Conservation (phyloP, 2,888 invertebrate species). For the Epinotia bilunana region DNA sequence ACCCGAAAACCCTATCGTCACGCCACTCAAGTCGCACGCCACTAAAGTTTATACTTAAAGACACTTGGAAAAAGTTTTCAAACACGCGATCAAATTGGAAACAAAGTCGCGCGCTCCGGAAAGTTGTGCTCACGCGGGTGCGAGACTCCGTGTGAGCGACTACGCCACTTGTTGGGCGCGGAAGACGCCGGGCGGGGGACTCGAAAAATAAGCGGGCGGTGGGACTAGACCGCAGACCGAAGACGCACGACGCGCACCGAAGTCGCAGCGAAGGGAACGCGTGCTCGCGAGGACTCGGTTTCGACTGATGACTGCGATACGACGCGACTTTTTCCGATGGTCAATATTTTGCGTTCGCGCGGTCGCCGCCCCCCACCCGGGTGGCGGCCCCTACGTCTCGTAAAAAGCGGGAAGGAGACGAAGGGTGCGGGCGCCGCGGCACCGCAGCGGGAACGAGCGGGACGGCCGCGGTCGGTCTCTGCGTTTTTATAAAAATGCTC, state of each 20-base stretch:
- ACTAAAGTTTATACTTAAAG: constrained; percentile 63
- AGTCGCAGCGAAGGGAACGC: constrained; percentile 75
- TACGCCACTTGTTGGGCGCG: constrained; percentile 81
- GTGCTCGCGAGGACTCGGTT: constrained; percentile 81
- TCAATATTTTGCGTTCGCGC: constrained; percentile 85
- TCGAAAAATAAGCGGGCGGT: constrained; percentile 75
- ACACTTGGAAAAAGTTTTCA: constrained; percentile 66
- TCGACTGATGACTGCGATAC: constrained; percentile 85
- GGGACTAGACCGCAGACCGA: constrained; percentile 79
- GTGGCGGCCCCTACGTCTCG: constrained; percentile 83
- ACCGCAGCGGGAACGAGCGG: constrained; percentile 79
- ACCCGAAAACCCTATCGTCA: constrained; percentile 70
- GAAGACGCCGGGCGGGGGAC: constrained; percentile 80
- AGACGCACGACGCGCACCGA: constrained; percentile 81
- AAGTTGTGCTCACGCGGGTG: constrained; percentile 79
- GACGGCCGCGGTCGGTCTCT: constrained; percentile 80
- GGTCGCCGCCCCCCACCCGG: constrained; percentile 82
- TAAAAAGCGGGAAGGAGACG: constrained; percentile 85
- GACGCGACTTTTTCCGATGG: constrained; percentile 85
- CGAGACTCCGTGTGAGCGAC: constrained; percentile 76
- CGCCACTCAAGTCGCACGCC: constrained; percentile 77
- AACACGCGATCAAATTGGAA: constrained; percentile 66
- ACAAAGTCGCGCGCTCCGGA: constrained; percentile 71
- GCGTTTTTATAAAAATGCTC: constrained; percentile 84
- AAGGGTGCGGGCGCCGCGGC: constrained; percentile 78